Evolutionary conservation across 2,797 vertebrate species (phyloP).

Genomic region (Triplophysa yarkandensis): DNA sequence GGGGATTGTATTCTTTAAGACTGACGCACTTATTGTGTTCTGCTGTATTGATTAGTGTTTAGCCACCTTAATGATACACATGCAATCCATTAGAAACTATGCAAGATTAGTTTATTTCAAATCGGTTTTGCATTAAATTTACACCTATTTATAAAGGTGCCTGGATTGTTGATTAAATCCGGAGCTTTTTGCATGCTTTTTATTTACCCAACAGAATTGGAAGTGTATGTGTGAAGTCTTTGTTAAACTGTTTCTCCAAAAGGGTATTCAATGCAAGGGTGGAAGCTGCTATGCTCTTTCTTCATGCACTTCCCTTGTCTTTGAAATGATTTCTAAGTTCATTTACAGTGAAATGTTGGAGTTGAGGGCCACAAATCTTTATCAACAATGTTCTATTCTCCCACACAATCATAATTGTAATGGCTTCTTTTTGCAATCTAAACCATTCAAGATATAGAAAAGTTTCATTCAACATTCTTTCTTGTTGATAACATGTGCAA

Average conservation of each 20-base stretch:
- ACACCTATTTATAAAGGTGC: background rate
- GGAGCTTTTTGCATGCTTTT: background rate
- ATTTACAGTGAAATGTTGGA: background rate
- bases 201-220: background rate
- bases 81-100: background rate
- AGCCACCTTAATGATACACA: background rate
- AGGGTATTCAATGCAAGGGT: too few relatives aligned
- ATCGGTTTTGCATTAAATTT: background rate
- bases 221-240: too few relatives aligned
- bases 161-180: background rate
- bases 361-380: background rate
- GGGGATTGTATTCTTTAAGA: constrained; percentile 27
- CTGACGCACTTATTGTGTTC: constrained; percentile 31
- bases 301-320: too few relatives aligned
- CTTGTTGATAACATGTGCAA: background rate
- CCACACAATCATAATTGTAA: background rate
- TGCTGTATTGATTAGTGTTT: constrained; percentile 20
- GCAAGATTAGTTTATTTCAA: background rate
- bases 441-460: background rate
- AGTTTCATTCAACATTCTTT: background rate
- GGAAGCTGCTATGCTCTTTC: too few relatives aligned
- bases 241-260: too few relatives aligned
- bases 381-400: background rate
- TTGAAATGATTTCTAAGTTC: too few relatives aligned
- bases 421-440: background rate